These are phyloP conservation scores for Equus przewalskii DNA, from an alignment of 2,113 vertebrate species.

Conservation along the genomic window DNA sequence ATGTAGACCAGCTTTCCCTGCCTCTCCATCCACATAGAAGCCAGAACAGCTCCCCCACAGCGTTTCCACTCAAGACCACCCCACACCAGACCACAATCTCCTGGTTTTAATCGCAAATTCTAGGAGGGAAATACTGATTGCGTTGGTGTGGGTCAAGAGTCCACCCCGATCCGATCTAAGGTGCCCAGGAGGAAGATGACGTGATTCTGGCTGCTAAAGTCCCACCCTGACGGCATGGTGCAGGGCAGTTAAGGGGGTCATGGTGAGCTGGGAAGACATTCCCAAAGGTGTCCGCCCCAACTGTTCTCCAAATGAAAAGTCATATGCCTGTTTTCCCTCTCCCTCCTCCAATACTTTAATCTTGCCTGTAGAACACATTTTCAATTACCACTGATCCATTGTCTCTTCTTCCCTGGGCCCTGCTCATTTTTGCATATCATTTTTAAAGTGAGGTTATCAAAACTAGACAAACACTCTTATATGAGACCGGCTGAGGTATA, in stretches of 20 bases:
- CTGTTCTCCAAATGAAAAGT: not conserved
- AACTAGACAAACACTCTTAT: not conserved
- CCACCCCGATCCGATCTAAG: too few relatives aligned
- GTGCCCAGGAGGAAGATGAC: not conserved
- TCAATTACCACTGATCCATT: not conserved
- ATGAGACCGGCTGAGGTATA: fast-evolving
- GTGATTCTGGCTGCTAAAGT: not conserved
- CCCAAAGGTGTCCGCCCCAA: not conserved
- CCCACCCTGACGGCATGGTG: not conserved
- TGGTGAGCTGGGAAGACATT: not conserved
- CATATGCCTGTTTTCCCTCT: not conserved
- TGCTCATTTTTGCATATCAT: not conserved
- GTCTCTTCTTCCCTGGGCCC: not conserved
- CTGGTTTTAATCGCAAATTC: not conserved
- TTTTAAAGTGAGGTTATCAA: not conserved
- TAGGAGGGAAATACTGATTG: not conserved
- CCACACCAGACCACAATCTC: not conserved
- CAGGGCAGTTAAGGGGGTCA: not conserved
- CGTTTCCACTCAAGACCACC: not conserved
- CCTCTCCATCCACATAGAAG: fast-evolving
- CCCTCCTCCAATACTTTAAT: not conserved
- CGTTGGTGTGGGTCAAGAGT: not conserved
- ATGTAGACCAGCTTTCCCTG: not conserved
- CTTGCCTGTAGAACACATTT: not conserved
- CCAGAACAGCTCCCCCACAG: not conserved